These are phyloP conservation scores for Saturnia japonica DNA, from an alignment of 2,888 invertebrate species.

Conservation along the genomic window DNA sequence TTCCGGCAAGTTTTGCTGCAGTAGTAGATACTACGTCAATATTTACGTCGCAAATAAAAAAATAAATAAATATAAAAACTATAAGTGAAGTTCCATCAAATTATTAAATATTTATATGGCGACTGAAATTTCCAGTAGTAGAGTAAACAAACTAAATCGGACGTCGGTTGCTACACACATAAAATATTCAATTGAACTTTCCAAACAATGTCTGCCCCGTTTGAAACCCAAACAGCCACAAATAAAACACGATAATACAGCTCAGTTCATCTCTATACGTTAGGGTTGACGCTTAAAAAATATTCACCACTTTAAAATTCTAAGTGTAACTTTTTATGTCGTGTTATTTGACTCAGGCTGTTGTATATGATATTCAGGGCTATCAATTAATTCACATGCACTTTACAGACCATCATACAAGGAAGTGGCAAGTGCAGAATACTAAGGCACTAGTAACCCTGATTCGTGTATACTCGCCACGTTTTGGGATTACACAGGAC, in stretches of 20 bases:
- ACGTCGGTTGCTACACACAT: conserved; percentile 10
- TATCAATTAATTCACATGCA: too few species aligned
- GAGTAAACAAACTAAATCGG: conserved; percentile 14
- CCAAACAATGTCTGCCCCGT: conserved; percentile 26
- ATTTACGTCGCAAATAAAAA: background rate
- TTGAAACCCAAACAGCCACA: conserved; percentile 38
- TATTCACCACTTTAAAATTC: background rate
- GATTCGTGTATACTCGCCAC: too few species aligned
- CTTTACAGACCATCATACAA: too few species aligned
- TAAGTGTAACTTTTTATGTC: background rate
- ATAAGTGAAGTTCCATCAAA: background rate
- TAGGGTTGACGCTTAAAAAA: conserved; percentile 23
- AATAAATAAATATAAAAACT: background rate
- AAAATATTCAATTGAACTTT: conserved; percentile 22
- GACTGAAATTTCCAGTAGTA: background rate
- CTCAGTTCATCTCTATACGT: conserved; percentile 22
- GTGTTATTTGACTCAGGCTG: background rate
- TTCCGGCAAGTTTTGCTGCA: background rate
- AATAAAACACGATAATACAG: conserved; percentile 36
- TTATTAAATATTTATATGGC: conserved; percentile 10
- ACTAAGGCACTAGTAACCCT: too few species aligned
- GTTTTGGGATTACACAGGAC: too few species aligned
- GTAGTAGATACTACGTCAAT: background rate
- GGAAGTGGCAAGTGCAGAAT: too few species aligned
- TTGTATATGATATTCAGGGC: too few species aligned